These are phyloP conservation scores for Limnephilus rhombicus DNA, from an alignment of 2,888 invertebrate species.

Conservation along the genomic window DNA sequence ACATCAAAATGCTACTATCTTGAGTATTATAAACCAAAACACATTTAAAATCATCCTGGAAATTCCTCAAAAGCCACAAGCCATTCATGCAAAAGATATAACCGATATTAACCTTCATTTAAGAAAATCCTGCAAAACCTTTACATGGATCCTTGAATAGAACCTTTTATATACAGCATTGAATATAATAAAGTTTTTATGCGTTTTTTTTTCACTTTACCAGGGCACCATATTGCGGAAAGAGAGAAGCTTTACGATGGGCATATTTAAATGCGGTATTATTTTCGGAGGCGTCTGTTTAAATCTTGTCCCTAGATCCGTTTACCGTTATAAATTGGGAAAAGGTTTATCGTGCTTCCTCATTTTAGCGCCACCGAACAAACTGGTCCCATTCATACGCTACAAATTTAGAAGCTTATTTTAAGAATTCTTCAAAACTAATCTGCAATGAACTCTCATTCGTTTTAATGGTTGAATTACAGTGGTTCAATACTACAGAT, in stretches of 20 bases:
- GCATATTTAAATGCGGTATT: conserved; percentile 1
- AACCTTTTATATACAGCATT: neutral
- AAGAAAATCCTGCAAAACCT: neutral
- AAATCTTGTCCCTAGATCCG: neutral
- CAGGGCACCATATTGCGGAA: neutral
- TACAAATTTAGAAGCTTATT: neutral
- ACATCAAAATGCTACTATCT: neutral
- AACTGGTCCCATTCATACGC: neutral
- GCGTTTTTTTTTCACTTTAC: neutral
- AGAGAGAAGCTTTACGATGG: neutral
- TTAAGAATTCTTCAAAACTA: neutral
- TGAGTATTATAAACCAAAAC: neutral
- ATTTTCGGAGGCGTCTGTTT: neutral
- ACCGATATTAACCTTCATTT: neutral
- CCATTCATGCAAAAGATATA: neutral
- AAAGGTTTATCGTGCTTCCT: neutral
- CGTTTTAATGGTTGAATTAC: neutral
- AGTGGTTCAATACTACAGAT: neutral
- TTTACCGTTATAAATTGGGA: neutral
- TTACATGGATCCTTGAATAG: neutral
- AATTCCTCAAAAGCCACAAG: neutral
- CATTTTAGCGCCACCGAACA: neutral
- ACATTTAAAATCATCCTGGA: neutral
- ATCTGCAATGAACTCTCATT: neutral
- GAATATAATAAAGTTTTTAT: neutral